Evolutionary conservation across 2,888 invertebrate genomes (phyloP).

Genomic region (Pheosia gnoma): DNA sequence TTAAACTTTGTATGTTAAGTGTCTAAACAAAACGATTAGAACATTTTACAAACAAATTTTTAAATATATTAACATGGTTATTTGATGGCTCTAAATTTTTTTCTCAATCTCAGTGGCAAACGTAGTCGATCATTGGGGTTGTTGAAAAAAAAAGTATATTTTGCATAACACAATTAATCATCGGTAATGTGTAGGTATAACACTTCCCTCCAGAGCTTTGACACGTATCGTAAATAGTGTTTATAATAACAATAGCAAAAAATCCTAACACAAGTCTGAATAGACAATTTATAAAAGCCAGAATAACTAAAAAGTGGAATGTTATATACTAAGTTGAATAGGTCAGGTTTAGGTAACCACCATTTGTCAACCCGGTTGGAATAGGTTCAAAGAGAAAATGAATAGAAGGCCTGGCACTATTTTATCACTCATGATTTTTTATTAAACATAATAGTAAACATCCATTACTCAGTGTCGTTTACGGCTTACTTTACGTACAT

Average conservation of each 20-base stretch:
- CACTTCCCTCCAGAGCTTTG: not conserved
- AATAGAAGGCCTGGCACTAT: conserved; percentile 15
- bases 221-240: not conserved
- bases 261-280: conserved; percentile 1
- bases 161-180: too few relatives aligned
- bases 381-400: conserved; percentile 20
- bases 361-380: conserved; percentile 22
- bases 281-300: conserved; percentile 16
- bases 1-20: too few relatives aligned
- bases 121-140: too few relatives aligned
- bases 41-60: not conserved
- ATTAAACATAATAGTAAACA: conserved; percentile 9
- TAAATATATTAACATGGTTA: too few relatives aligned
- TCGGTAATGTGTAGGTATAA: too few relatives aligned
- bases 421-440: not conserved
- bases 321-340: conserved; percentile 24
- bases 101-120: too few relatives aligned
- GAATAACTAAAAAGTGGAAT: conserved; percentile 17
- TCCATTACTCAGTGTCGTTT: conserved; percentile 8
- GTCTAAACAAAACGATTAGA: too few relatives aligned
- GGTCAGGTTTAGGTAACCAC: conserved; percentile 18
- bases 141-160: too few relatives aligned
- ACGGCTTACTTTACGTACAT: conserved; percentile 6
- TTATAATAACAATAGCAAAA: not conserved
- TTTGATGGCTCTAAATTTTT: too few relatives aligned